A percentile compares a stretch with the other conserved stretches of the same genome.
Evolutionary conservation across 2,113 vertebrate genomes (phyloP).

Genomic region (Chaetodon auriga): DNA sequence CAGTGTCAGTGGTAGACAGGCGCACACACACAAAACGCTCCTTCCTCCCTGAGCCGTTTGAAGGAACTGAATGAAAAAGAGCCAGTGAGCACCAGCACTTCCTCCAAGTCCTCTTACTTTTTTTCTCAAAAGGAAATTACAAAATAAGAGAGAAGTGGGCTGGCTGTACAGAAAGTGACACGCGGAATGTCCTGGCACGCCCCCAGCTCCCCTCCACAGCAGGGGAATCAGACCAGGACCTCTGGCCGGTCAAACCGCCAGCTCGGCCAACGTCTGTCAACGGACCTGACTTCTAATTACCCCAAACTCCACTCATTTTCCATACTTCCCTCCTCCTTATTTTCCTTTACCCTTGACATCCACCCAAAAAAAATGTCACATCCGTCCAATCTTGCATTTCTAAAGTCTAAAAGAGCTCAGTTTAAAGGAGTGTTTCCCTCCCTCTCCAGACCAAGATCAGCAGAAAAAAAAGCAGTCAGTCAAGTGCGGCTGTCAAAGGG

Average conservation of each 20-base stretch:
- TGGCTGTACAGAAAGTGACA: conserved; percentile 76
- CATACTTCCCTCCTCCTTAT: conserved; percentile 3
- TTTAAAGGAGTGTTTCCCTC: background rate
- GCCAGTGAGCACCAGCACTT: conserved; percentile 57
- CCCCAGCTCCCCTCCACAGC: conserved; percentile 71
- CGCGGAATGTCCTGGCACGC: conserved; percentile 81
- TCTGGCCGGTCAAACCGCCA: conserved; percentile 48
- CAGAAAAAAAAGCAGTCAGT: background rate
- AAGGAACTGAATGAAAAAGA: conserved; percentile 61
- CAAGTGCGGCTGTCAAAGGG: conserved; percentile 8
- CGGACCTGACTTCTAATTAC: conserved; percentile 56
- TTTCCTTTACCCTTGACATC: conserved; percentile 22
- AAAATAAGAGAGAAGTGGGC: conserved; percentile 74
- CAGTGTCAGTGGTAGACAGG: background rate
- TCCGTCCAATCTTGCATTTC: background rate
- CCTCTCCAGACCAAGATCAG: background rate
- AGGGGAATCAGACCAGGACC: conserved; percentile 58
- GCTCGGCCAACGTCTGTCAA: conserved; percentile 38
- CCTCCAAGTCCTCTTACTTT: conserved; percentile 50
- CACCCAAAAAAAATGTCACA: conserved; percentile 1
- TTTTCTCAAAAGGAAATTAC: conserved; percentile 72
- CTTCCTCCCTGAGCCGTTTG: background rate
- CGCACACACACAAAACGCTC: background rate
- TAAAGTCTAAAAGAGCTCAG: accelerated
- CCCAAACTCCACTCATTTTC: conserved; percentile 15